Base-by-base conservation (phyloP, 2,113 vertebrate species). In the Microtus oregoni region DNA sequence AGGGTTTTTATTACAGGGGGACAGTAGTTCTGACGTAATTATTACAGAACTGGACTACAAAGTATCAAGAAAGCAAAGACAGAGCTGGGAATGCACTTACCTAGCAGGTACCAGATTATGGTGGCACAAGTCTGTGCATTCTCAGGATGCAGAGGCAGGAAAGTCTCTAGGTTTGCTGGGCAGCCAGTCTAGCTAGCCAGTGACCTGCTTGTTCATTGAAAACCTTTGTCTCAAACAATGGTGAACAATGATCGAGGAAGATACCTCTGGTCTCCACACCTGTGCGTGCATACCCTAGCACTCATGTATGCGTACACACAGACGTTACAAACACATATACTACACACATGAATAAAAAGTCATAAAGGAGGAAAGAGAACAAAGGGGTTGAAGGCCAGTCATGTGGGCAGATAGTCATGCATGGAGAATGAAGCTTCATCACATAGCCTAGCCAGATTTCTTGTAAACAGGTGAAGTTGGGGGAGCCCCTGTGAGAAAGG, bases 371-470 rank as follows among this genome's bases (percentile, higher is more conserved):
- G 67, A 52, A 52, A 58, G 13, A 41, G 32, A 58, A 41, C 24
- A 19, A 30, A 32, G 14, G 2, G n/a, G 6, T 32, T 68, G 32
- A 65, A 75, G 26, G 5, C 76, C 19, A 10, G 14, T 83, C 30
- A 35, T 3, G 19, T 22, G 19, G 50, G 12, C 77, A 32, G 58
- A 35, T 28, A n/a, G 11, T 15, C 52, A 2, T 24, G 68, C 67
- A 22, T 70, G 22, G 19, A 92, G 47, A 72, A 30, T 28, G 81
- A 86, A 44, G 3, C 0, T 4, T 65, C 55, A 5, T 8, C 26
- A 30, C 1, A 1, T 30, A 44, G 68, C 44, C 24, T 0, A 85
- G 5, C 24, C 1, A 0, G 22, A 30, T 44, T 52, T 7, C 75
- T n/a, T 2, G 0, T 17, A 70, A 87, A 9, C 30, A 44, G 19